These are phyloP conservation scores for Cerceris rybyensis DNA, from an alignment of 2,888 invertebrate genomes.

Conservation along the genomic window DNA sequence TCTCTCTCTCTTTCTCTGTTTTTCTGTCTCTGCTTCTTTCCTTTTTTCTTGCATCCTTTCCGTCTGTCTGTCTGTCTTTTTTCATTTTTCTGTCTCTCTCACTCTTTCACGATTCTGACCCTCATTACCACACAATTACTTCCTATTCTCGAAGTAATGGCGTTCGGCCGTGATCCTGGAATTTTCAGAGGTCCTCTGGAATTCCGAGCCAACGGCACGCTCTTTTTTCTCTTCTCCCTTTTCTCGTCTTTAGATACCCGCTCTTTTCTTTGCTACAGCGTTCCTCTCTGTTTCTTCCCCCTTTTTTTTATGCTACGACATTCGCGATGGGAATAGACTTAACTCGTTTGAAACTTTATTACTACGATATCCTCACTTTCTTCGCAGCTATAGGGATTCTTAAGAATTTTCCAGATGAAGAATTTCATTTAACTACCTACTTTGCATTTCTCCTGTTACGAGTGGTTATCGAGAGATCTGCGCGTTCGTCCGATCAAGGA, in stretches of 20 bases:
- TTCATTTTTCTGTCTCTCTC: too few relatives aligned
- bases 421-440: constrained; percentile 2
- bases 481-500: not conserved
- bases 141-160: constrained; percentile 44
- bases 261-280: constrained; percentile 8
- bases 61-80: not conserved
- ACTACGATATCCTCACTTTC: constrained; percentile 4
- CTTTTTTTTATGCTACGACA: not conserved
- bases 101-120: constrained; percentile 57
- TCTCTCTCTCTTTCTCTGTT: not conserved
- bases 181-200: constrained; percentile 24
- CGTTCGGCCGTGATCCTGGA: constrained; percentile 35
- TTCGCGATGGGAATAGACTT: constrained; percentile 13
- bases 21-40: not conserved
- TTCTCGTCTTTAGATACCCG: constrained; percentile 2
- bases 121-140: constrained; percentile 60
- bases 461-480: constrained; percentile 1
- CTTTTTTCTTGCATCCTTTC: not conserved
- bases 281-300: constrained; percentile 19
- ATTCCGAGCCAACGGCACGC: constrained; percentile 28
- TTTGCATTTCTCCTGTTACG: constrained; percentile 3
- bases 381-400: not conserved
- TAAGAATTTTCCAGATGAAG: not conserved
- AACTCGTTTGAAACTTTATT: constrained; percentile 17
- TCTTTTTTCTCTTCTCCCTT: constrained; percentile 24